Conservation (phyloP, 2,888 invertebrate genomes). For the Zootermopsis nevadensis region DNA sequence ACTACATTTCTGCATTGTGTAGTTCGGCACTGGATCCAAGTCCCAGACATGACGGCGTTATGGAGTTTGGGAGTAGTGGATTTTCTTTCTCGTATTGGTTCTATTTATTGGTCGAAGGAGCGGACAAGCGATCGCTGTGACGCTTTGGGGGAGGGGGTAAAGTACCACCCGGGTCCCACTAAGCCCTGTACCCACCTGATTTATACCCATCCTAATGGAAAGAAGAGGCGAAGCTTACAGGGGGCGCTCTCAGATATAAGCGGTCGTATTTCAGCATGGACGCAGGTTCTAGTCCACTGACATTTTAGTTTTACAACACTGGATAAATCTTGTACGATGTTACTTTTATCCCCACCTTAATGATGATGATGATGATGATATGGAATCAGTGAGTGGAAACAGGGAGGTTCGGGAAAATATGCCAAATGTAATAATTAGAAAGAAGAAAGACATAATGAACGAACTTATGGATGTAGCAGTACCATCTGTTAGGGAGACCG, state of each 20-base stretch:
- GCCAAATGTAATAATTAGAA: too few relatives aligned
- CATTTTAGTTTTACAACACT: conserved; percentile 1
- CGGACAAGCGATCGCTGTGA: background rate
- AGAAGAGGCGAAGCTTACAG: conserved; percentile 19
- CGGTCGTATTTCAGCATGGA: conserved; percentile 36
- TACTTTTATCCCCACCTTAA: too few relatives aligned
- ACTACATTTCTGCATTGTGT: background rate
- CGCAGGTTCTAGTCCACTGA: background rate
- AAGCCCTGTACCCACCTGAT: conserved; percentile 37
- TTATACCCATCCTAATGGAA: conserved; percentile 39
- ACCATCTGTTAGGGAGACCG: too few relatives aligned
- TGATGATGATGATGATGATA: too few relatives aligned
- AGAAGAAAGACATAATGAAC: too few relatives aligned
- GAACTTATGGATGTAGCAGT: too few relatives aligned
- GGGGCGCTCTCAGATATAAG: conserved; percentile 7
- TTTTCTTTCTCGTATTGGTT: conserved; percentile 46
- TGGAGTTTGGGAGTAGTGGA: conserved; percentile 44
- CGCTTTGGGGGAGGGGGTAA: background rate
- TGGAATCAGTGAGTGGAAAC: too few relatives aligned
- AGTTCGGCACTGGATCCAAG: background rate
- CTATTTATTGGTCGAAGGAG: conserved; percentile 45
- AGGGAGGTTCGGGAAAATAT: too few relatives aligned
- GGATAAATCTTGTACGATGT: too few relatives aligned
- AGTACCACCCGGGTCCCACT: conserved; percentile 5
- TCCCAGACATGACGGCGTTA: background rate